phyloP scores from a whole-genome alignment of 1,140 invertebrate genomes.

The Wiebesia pumilae region DNA sequence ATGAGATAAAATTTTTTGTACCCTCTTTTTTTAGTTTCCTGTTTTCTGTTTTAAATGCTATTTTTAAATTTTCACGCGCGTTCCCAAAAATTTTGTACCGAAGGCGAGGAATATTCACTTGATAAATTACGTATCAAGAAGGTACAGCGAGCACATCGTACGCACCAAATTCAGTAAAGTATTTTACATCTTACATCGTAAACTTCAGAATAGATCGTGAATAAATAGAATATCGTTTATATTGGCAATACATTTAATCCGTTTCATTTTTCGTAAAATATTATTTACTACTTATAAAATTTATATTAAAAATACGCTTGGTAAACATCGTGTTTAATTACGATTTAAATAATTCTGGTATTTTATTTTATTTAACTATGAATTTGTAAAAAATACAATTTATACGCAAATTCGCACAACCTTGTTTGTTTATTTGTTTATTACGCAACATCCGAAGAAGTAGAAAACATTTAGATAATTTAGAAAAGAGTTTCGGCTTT shows the following conservation, averaged over 20 bases:
- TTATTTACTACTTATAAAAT: too few relatives aligned
- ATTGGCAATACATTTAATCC: too few relatives aligned
- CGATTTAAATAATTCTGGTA: too few relatives aligned
- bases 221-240: too few relatives aligned
- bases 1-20: neutral
- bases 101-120: neutral
- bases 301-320: too few relatives aligned
- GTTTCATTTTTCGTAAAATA: too few relatives aligned
- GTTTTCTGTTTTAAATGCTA: neutral
- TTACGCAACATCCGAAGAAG: neutral
- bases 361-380: neutral
- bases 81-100: neutral
- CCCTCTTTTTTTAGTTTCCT: neutral
- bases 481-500: neutral
- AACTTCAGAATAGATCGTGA: too few relatives aligned
- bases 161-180: too few relatives aligned
- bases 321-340: too few relatives aligned
- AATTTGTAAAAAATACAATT: neutral
- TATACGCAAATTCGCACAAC: neutral
- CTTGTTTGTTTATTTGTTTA: conserved; percentile 19
- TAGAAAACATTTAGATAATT: neutral
- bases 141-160: too few relatives aligned
- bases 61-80: neutral
- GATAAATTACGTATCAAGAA: neutral
- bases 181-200: too few relatives aligned